Percentiles rank a stretch among this genome's conserved stretches.
Conservation (phyloP, 2,797 vertebrate genomes). For the Coregonus ussuriensis region DNA sequence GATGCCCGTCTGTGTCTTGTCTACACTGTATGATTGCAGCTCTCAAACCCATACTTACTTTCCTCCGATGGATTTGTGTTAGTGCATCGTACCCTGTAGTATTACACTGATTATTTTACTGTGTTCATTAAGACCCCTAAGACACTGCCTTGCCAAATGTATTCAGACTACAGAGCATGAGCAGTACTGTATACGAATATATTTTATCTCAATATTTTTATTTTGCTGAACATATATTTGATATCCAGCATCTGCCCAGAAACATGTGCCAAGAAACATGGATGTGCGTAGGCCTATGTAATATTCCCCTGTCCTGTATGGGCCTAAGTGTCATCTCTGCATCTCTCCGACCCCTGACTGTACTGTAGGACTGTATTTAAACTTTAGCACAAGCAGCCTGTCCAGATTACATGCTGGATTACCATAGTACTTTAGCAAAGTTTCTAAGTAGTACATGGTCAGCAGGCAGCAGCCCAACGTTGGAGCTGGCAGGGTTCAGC, state of each 20-base stretch:
- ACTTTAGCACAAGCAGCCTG: slow-evolving; percentile 21
- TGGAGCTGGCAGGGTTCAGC: slow-evolving; percentile 26
- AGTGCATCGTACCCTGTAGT: too few species aligned
- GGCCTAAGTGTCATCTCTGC: neutral
- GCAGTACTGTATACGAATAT: neutral
- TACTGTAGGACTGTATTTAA: slow-evolving; percentile 1
- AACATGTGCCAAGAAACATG: too few species aligned
- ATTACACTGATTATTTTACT: too few species aligned
- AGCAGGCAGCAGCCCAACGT: slow-evolving; percentile 29
- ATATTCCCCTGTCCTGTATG: too few species aligned
- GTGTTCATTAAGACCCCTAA: too few species aligned
- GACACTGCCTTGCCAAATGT: too few species aligned
- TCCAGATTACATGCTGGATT: slow-evolving; percentile 49
- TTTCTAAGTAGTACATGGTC: slow-evolving; percentile 29
- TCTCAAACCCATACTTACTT: neutral
- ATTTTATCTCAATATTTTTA: neutral
- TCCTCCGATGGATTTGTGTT: too few species aligned
- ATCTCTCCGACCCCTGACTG: neutral
- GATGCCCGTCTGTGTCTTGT: neutral
- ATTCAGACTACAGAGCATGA: too few species aligned
- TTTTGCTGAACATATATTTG: neutral
- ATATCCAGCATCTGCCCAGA: neutral
- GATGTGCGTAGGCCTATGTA: too few species aligned
- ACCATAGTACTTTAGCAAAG: slow-evolving; percentile 30
- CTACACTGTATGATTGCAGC: neutral